phyloP scores from a whole-genome alignment of 1,140 invertebrate genomes.

The Drosophila tropicalis region DNA sequence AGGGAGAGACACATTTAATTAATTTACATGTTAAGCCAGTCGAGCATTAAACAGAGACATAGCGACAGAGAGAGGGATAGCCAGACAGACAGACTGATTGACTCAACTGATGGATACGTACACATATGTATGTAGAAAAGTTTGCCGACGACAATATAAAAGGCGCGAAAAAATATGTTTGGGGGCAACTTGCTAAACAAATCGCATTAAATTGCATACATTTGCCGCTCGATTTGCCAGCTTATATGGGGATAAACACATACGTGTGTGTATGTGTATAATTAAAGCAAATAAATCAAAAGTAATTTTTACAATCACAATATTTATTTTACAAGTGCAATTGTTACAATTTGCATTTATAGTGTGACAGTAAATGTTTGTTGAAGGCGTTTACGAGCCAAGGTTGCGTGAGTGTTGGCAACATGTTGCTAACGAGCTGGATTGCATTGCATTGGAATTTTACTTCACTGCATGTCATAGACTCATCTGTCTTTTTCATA shows the following conservation, averaged over 20 bases:
- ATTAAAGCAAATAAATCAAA: conserved; percentile 68
- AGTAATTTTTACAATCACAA: conserved; percentile 58
- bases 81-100: conserved; percentile 16
- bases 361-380: not conserved
- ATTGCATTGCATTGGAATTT: conserved; percentile 33
- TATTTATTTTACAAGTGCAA: conserved; percentile 60
- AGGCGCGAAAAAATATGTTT: conserved; percentile 2
- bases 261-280: conserved; percentile 30
- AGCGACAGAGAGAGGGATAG: conserved; percentile 23
- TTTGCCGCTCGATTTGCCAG: conserved; percentile 55
- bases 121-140: conserved; percentile 1
- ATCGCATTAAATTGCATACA: conserved; percentile 71
- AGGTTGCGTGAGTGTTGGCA: conserved; percentile 32
- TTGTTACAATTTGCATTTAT: conserved; percentile 44
- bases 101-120: not conserved
- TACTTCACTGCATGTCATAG: conserved; percentile 37
- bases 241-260: conserved; percentile 17
- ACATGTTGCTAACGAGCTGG: conserved; percentile 65
- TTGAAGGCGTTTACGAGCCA: conserved; percentile 1
- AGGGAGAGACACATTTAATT: conserved; percentile 45
- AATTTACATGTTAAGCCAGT: conserved; percentile 62
- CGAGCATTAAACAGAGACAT: conserved; percentile 49
- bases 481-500: conserved; percentile 58
- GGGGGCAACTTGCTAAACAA: conserved; percentile 49
- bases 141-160: not conserved